Conservation (phyloP, 2,797 vertebrate species). For the Intellagama lesueurii region DNA sequence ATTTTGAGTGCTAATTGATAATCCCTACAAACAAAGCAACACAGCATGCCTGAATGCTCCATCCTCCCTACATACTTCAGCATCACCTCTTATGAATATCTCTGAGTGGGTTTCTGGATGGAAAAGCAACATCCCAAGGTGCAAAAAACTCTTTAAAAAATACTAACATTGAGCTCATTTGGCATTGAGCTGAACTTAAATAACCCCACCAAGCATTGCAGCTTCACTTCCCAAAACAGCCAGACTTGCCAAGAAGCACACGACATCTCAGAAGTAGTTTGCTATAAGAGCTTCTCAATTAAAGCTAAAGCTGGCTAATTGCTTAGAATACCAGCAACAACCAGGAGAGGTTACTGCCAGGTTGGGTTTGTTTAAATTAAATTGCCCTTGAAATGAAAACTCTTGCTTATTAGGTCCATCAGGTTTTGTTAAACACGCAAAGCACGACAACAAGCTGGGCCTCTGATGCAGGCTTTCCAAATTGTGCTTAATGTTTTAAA, state of each 20-base stretch:
- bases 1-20: slow-evolving; percentile 9
- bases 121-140: slow-evolving; percentile 10
- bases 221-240: slow-evolving; percentile 24
- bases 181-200: slow-evolving; percentile 38
- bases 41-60: neutral
- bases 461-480: slow-evolving; percentile 11
- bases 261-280: slow-evolving; percentile 24
- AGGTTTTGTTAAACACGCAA: slow-evolving; percentile 31
- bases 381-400: slow-evolving; percentile 41
- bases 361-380: slow-evolving; percentile 42
- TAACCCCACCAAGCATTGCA: slow-evolving; percentile 37
- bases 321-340: slow-evolving; percentile 7
- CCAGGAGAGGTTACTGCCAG: slow-evolving; percentile 9
- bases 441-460: slow-evolving; percentile 1
- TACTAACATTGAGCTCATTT: neutral
- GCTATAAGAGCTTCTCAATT: slow-evolving; percentile 39
- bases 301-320: slow-evolving; percentile 28
- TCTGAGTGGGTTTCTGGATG: slow-evolving; percentile 32
- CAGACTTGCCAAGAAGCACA: neutral
- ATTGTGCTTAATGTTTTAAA: slow-evolving; percentile 33
- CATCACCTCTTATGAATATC: slow-evolving; percentile 16
- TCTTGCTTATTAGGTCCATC: slow-evolving; percentile 32
- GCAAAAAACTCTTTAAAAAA: slow-evolving; percentile 1
- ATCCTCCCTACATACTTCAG: neutral
- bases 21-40: neutral